Percentiles rank a stretch among this genome's conserved stretches.
These are phyloP conservation scores for Morelia viridis DNA, from an alignment of 2,797 vertebrate species.

Conservation along the genomic window DNA sequence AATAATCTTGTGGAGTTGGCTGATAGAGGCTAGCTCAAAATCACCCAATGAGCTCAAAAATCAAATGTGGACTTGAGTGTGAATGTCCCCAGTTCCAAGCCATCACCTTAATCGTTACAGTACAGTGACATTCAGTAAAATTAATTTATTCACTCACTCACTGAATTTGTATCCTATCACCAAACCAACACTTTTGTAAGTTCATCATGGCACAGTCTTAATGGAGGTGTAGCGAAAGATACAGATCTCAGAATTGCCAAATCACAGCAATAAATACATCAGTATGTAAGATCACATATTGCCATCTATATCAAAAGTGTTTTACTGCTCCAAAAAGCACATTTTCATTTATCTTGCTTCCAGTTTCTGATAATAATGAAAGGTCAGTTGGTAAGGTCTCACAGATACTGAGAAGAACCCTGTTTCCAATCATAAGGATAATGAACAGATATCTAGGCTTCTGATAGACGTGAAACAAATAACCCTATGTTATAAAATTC, in stretches of 20 bases:
- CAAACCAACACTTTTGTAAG: neutral
- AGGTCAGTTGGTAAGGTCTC: neutral
- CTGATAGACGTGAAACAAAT: neutral
- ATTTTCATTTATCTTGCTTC: neutral
- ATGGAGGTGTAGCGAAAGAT: neutral
- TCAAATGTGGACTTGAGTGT: neutral
- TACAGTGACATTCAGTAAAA: neutral
- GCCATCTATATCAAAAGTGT: neutral
- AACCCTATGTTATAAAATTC: neutral
- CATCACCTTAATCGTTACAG: neutral
- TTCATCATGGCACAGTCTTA: neutral
- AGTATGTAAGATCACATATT: neutral
- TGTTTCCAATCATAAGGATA: neutral
- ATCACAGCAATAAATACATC: neutral
- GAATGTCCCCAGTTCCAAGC: neutral
- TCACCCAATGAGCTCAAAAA: neutral
- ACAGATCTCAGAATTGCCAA: neutral
- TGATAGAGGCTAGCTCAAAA: neutral
- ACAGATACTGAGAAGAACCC: neutral
- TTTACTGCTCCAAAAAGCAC: neutral
- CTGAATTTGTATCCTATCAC: neutral
- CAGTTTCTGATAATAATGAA: neutral
- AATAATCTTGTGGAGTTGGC: neutral
- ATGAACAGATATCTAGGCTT: neutral
- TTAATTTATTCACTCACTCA: neutral